phyloP scores from a whole-genome alignment of 2,113 vertebrate genomes.

The Gasterosteus aculeatus region DNA sequence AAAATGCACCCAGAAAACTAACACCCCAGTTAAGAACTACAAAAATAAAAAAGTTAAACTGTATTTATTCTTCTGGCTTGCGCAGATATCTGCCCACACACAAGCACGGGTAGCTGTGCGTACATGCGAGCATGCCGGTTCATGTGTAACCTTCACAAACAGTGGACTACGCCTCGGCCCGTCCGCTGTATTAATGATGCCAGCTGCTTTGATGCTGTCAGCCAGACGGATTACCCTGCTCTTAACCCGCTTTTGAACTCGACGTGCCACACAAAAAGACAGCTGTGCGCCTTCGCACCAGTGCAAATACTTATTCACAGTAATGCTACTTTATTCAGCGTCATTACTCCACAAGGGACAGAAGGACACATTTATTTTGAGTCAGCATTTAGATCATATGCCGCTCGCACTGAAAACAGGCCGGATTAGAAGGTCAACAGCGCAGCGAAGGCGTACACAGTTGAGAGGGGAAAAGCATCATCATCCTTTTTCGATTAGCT shows the following conservation, averaged over 20 bases:
- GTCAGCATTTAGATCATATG: slow-evolving; percentile 44
- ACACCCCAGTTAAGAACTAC: not conserved
- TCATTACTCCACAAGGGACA: slow-evolving; percentile 44
- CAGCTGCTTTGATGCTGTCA: slow-evolving; percentile 74
- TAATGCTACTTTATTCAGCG: slow-evolving; percentile 66
- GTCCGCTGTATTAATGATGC: slow-evolving; percentile 50
- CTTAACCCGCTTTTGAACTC: slow-evolving; percentile 72
- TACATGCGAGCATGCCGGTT: slow-evolving; percentile 29
- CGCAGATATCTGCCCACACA: not conserved
- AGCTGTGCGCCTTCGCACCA: slow-evolving; percentile 48
- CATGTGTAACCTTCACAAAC: slow-evolving; percentile 59
- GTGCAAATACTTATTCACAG: slow-evolving; percentile 62
- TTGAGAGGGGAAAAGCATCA: slow-evolving; percentile 50
- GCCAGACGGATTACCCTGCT: slow-evolving; percentile 59
- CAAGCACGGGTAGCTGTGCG: slow-evolving; percentile 10
- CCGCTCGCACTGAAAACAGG: slow-evolving; percentile 28
- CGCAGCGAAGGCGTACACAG: slow-evolving; percentile 33
- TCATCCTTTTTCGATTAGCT: slow-evolving; percentile 56
- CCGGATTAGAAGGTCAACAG: slow-evolving; percentile 61
- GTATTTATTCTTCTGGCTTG: not conserved
- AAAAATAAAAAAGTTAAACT: not conserved
- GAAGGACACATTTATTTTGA: slow-evolving; percentile 51
- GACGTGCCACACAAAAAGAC: slow-evolving; percentile 57
- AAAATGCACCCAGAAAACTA: not conserved
- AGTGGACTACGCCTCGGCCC: slow-evolving; percentile 49